Percentiles rank a stretch among this genome's conserved stretches.
Evolutionary conservation across 1,140 invertebrate genomes (phyloP).

Genomic region (Trichogramma pretiosum): DNA sequence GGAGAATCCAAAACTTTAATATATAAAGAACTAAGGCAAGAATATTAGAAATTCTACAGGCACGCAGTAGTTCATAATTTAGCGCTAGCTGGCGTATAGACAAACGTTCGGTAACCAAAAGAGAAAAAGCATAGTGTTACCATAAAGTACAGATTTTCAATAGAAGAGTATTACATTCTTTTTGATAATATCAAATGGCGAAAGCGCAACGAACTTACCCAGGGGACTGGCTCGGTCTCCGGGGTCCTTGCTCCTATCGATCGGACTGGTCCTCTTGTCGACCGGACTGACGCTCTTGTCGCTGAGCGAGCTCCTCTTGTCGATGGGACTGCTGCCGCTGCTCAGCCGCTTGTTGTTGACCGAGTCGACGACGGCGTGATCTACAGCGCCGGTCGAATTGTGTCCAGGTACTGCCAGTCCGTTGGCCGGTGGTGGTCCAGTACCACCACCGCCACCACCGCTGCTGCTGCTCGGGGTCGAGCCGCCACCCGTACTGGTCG

Average conservation of each 20-base stretch:
- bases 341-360: conserved; percentile 30
- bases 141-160: too few species aligned
- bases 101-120: too few species aligned
- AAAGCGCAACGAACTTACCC: too few species aligned
- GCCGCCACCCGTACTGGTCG: conserved; percentile 20
- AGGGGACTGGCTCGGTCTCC: conserved; percentile 36
- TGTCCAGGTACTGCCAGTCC: background rate
- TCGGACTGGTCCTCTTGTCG: conserved; percentile 35
- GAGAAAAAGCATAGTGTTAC: too few species aligned
- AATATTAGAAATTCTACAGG: too few species aligned
- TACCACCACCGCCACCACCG: conserved; percentile 14
- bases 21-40: too few species aligned
- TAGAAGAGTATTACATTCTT: too few species aligned
- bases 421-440: conserved; percentile 1
- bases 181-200: background rate
- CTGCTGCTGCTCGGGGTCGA: conserved; percentile 14
- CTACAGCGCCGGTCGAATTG: background rate
- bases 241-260: conserved; percentile 37
- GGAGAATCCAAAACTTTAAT: too few species aligned
- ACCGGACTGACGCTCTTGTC: conserved; percentile 41
- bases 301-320: conserved; percentile 40
- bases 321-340: conserved; percentile 38
- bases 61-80: too few species aligned
- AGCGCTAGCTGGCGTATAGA: too few species aligned
- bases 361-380: background rate